Percentiles rank a stretch among this genome's conserved stretches.
Conservation (phyloP, 1,140 invertebrate species). For the Ceratosolen solmsi region DNA sequence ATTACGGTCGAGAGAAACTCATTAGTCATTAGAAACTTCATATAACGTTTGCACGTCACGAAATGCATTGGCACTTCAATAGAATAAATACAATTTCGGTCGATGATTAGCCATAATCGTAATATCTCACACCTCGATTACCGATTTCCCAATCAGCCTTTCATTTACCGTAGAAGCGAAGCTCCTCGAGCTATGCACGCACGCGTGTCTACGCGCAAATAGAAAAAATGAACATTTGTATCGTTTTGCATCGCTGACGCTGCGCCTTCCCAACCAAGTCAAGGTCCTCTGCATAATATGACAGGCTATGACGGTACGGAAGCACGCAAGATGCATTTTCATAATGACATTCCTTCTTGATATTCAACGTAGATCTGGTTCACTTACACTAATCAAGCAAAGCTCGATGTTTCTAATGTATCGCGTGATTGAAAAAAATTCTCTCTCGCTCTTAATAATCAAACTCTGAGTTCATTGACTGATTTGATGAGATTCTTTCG, state of each 20-base stretch:
- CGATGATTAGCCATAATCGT: background rate
- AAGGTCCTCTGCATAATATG: slow-evolving; percentile 28
- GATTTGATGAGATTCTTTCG: background rate
- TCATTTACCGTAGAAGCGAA: background rate
- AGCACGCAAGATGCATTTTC: background rate
- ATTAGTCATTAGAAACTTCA: no score
- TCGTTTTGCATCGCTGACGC: slow-evolving; percentile 47
- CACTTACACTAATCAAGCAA: background rate
- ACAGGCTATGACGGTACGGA: background rate
- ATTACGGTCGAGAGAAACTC: no score
- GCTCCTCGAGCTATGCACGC: slow-evolving; percentile 1
- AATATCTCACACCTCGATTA: background rate
- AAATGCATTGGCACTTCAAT: no score
- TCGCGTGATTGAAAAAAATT: no score
- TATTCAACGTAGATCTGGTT: background rate
- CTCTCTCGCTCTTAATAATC: no score
- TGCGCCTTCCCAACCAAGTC: slow-evolving; percentile 50
- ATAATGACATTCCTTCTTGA: background rate
- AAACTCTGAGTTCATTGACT: background rate
- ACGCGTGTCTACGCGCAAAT: background rate
- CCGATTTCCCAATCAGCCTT: slow-evolving; percentile 12
- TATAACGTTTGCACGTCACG: no score
- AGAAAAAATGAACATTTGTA: background rate
- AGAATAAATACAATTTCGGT: background rate
- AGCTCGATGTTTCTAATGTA: no score